Evolutionary conservation across 37 sponge, comb jelly and placozoan genomes (phyloP).

Genomic region (Geodia barretti): DNA sequence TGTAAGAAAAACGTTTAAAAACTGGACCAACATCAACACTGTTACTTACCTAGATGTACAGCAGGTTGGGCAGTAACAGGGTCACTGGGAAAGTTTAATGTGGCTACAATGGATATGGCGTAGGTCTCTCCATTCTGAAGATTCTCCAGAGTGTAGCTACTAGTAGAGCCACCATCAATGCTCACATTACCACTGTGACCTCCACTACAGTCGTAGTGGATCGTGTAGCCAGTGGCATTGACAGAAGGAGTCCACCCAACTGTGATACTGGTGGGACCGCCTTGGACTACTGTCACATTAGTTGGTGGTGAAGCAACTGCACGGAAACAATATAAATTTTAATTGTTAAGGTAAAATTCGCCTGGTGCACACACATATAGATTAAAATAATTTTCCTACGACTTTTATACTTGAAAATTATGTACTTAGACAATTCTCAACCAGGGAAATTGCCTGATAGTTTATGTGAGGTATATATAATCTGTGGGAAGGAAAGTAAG

Average conservation of each 20-base stretch:
- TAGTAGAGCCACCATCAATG: not conserved
- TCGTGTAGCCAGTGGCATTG: not conserved
- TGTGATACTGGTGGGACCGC: conserved; percentile 20
- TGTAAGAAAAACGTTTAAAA: too few relatives aligned
- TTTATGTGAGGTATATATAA: too few relatives aligned
- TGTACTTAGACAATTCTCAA: too few relatives aligned
- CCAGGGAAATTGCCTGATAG: too few relatives aligned
- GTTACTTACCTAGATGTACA: too few relatives aligned
- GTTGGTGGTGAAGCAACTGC: conserved; percentile 6
- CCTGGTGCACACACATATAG: too few relatives aligned
- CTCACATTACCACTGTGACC: not conserved
- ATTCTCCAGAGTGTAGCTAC: not conserved
- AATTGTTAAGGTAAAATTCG: too few relatives aligned
- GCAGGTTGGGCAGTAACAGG: too few relatives aligned
- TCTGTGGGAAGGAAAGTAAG: too few relatives aligned
- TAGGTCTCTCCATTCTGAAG: not conserved
- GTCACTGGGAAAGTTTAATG: not conserved
- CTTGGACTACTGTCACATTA: conserved; percentile 11
- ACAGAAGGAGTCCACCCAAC: conserved; percentile 15
- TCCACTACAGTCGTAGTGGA: not conserved
- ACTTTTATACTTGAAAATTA: too few relatives aligned
- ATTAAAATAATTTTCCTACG: too few relatives aligned
- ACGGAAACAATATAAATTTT: not conserved
- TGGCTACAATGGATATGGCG: not conserved
- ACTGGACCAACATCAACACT: too few relatives aligned